Evolutionary conservation across 2,888 invertebrate genomes (phyloP).

Genomic region (Dinocampus coccinellae): DNA sequence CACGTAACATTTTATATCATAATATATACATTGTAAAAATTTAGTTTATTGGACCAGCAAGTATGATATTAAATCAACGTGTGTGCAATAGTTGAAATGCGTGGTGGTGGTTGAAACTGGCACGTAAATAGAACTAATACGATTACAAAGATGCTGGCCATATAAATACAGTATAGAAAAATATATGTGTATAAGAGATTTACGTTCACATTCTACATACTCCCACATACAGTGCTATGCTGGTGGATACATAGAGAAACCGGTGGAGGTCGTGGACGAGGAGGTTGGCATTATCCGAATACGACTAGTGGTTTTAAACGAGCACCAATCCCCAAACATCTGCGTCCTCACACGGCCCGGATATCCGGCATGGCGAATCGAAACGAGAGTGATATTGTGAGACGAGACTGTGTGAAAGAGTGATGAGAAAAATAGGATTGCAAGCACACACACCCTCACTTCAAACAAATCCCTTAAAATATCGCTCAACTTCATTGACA

Average conservation of each 20-base stretch:
- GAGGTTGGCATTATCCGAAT: constrained; percentile 39
- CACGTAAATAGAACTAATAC: constrained; percentile 43
- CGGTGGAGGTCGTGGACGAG: not conserved
- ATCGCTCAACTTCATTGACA: constrained; percentile 37
- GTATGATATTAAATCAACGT: constrained; percentile 45
- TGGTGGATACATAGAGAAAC: not conserved
- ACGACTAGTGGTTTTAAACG: constrained; percentile 46
- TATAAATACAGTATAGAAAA: constrained; percentile 4
- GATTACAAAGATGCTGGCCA: constrained; percentile 2
- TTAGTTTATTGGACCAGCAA: constrained; percentile 46
- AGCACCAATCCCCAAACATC: constrained; percentile 46
- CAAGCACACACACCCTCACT: not conserved
- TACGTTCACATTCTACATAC: not conserved
- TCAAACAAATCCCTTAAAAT: constrained; percentile 25
- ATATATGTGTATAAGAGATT: not conserved
- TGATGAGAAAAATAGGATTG: constrained; percentile 11
- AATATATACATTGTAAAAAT: not conserved
- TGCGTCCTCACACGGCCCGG: constrained; percentile 42
- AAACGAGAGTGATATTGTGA: not conserved
- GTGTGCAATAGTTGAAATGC: constrained; percentile 28
- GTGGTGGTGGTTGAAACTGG: constrained; percentile 42
- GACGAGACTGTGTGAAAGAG: constrained; percentile 4
- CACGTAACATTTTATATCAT: too few species aligned
- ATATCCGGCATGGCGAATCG: constrained; percentile 34
- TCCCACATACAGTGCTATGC: not conserved